Base-by-base conservation (phyloP, 2,113 vertebrate species). In the Patagioenas fasciata region DNA sequence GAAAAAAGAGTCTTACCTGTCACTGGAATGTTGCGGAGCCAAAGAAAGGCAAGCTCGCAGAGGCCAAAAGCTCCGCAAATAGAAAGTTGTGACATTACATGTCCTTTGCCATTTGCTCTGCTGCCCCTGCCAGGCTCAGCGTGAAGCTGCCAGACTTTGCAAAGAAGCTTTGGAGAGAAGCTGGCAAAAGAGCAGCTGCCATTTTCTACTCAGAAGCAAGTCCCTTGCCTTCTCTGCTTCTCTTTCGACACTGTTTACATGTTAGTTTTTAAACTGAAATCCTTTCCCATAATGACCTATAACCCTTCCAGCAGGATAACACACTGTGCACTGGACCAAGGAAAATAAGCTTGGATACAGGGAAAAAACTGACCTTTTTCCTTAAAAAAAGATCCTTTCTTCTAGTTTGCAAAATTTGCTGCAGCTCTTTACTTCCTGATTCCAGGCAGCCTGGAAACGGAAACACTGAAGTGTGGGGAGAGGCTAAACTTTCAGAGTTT, bases 371-470 rank as follows among this genome's bases (percentile, higher is more conserved):
- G 83, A 96, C 91, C 93, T 96, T 91, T 78, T 91, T 36, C 83
- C 61, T 47, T 66, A 42, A 67, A 71, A 82, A 87, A 75, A 44
- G 53, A 83, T 92, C 72, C 85, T 89, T 93, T 95, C 93, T 96
- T 94, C 92, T 93, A 88, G 58, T 95, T 81, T 93, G 92, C 61
- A 95, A 95, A 94, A 78, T 87, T 77, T 89, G 74, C 94, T 80
- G 82, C 87, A 50, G 86, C 87, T 91, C 56, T 79, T 89, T 83
- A 96, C 95, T 97, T 97, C 96, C 96, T 94, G 95, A 95, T 95
- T 97, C 91, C 91, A 96, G 73, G 79, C 92, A 96, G 87, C 87
- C 96, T 96, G 97, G 97, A 97, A 96, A 96, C 92, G 91, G 96
- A 97, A 97, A 81, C 60, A 28, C 92, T 92, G 83, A 93, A 91